Evolutionary conservation across 2,888 invertebrate species (phyloP), one percentile per base, ranked within the genome.

Genomic region (Sipha maydis): DNA sequence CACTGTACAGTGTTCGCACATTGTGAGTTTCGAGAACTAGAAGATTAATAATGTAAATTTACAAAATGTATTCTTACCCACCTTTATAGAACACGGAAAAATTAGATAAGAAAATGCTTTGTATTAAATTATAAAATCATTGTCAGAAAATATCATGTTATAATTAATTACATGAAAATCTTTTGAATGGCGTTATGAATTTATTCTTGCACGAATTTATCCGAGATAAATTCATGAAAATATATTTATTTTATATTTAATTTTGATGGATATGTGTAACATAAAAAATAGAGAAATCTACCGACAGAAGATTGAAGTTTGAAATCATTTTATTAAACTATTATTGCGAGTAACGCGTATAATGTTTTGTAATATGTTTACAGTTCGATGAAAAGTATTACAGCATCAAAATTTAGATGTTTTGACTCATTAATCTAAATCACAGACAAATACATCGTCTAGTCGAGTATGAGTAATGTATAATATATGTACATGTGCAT

Each of bases 31-130:
- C 31, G 31, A 25, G 25, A 71, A 71, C 83, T 73, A 31, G 54
- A 71, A 54, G 25, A 73, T 73, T 83, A 83, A 71, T 48, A 71
- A 83, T 54, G 48, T 61, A 71, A 79, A 79, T 79, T 56, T 31
- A 28, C 41, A 82, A n/a, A 69, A 41, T 41, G 19, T 67, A 41
- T 67, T 41, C 21, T 76, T 8, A 7, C 48, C 48, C 14, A 73
- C 31, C 71, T 83, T 54, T 31, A 31, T 71, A 21, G 14, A 11
- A 48, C n/a, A 25, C 67, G 25, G 34, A 21, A 54, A 71, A 83
- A 71, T 54, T n/a, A 31, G 41, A 71, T 34, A 7, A 83, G 82
- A 71, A 71, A 54, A 48, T 14, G 31, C n/a, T 54, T 48, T 54
- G 34, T 71, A 25, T 34, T 34, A 48, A 11, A 48, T 48, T 3